These are phyloP conservation scores for Diarsia brunnea DNA, from an alignment of 2,888 invertebrate species.

Conservation along the genomic window DNA sequence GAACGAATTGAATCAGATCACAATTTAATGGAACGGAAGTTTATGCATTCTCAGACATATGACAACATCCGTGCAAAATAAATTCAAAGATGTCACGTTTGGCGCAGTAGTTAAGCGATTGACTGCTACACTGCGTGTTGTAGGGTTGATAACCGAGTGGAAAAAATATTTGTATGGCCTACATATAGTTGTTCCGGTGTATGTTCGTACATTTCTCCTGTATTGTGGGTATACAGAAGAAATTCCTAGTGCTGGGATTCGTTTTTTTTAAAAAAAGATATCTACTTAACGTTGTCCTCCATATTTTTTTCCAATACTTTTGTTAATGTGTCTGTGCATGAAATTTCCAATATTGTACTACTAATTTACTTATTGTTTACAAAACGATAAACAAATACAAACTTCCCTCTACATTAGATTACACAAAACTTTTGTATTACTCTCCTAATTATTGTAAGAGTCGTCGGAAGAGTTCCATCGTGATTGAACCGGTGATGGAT, in stretches of 20 bases:
- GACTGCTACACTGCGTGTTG: not conserved
- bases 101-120: not conserved
- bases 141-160: not conserved
- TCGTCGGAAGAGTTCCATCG: conserved; percentile 65
- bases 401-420: conserved; percentile 42
- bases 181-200: not conserved
- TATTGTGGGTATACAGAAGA: no score
- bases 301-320: not conserved
- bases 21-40: not conserved
- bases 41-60: conserved; percentile 4
- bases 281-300: no score
- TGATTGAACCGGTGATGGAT: conserved; percentile 81
- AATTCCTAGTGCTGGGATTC: no score
- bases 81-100: not conserved
- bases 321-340: not conserved
- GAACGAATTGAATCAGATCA: not conserved
- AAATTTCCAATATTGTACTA: not conserved
- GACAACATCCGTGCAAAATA: not conserved
- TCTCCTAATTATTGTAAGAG: conserved; percentile 65
- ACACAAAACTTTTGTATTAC: conserved; percentile 60
- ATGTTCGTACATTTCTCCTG: no score
- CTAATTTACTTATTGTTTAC: not conserved
- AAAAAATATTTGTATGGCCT: not conserved
- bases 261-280: no score
- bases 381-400: conserved; percentile 13